phyloP scores from a whole-genome alignment of 1,140 invertebrate species.

The Drosophila biarmipes region DNA sequence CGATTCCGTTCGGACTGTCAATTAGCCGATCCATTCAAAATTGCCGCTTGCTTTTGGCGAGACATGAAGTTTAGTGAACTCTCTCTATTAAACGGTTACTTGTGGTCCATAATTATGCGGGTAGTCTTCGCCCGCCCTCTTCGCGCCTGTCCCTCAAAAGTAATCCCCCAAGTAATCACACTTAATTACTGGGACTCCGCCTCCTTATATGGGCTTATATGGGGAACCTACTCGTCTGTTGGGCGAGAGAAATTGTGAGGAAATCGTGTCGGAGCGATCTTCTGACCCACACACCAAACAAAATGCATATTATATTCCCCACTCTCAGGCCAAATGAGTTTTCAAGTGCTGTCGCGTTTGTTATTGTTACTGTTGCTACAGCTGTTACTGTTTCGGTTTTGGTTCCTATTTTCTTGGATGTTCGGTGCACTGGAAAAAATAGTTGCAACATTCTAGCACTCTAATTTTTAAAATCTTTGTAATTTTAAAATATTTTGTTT shows the following conservation, averaged over 20 bases:
- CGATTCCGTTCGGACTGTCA: constrained; percentile 31
- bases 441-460: background rate
- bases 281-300: constrained; percentile 56
- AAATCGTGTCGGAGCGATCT: constrained; percentile 68
- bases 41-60: constrained; percentile 19
- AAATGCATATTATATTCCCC: constrained; percentile 21
- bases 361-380: constrained; percentile 37
- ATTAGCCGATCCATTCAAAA: constrained; percentile 21
- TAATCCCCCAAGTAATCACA: constrained; percentile 64
- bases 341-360: constrained; percentile 46
- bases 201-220: constrained; percentile 18
- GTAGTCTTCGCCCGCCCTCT: constrained; percentile 10
- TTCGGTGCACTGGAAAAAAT: constrained; percentile 10
- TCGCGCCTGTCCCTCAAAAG: background rate
- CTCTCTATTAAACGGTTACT: constrained; percentile 51
- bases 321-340: constrained; percentile 55
- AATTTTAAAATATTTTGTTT: too few species aligned
- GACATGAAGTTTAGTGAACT: constrained; percentile 65
- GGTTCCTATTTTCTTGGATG: constrained; percentile 22
- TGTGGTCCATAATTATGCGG: constrained; percentile 67
- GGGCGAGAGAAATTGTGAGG: constrained; percentile 49
- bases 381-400: constrained; percentile 36
- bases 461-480: too few species aligned
- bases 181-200: constrained; percentile 64
- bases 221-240: constrained; percentile 21